Conservation (phyloP, 2,888 invertebrate species). For the Morpho helenor region DNA sequence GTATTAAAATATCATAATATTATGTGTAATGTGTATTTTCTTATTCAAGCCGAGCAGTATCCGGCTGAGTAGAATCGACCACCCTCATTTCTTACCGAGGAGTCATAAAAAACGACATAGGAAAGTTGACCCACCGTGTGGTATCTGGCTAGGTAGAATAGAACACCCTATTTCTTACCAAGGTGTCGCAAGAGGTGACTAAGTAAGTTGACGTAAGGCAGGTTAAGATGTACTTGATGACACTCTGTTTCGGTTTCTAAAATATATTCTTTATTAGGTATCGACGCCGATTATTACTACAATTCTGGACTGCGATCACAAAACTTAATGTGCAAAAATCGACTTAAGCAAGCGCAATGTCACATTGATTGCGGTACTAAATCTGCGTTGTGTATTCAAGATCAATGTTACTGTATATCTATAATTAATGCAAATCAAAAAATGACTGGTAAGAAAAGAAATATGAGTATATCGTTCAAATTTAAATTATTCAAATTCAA, state of each 20-base stretch:
- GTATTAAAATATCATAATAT: too few relatives aligned
- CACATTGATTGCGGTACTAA: conserved; percentile 24
- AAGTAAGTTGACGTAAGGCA: too few relatives aligned
- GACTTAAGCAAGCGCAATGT: conserved; percentile 21
- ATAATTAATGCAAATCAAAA: conserved; percentile 8
- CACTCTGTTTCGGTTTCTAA: not conserved
- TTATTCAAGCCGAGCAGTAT: too few relatives aligned
- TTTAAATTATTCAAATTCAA: too few relatives aligned
- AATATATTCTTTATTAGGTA: conserved; percentile 6
- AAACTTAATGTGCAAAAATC: conserved; percentile 13
- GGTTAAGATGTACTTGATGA: not conserved
- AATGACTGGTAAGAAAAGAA: conserved; percentile 1
- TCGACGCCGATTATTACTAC: conserved; percentile 30
- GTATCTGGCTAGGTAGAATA: too few relatives aligned
- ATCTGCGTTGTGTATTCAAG: conserved; percentile 23
- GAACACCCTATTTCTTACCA: too few relatives aligned
- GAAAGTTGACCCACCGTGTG: too few relatives aligned
- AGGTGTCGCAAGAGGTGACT: too few relatives aligned
- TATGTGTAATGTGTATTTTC: too few relatives aligned
- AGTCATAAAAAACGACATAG: too few relatives aligned
- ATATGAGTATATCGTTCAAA: not conserved
- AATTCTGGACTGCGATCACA: conserved; percentile 19
- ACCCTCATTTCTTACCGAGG: too few relatives aligned
- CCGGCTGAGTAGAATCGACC: too few relatives aligned
- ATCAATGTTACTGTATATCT: conserved; percentile 29